Conservation (phyloP, 2,797 vertebrate genomes). For the Anguilla pacifica region DNA sequence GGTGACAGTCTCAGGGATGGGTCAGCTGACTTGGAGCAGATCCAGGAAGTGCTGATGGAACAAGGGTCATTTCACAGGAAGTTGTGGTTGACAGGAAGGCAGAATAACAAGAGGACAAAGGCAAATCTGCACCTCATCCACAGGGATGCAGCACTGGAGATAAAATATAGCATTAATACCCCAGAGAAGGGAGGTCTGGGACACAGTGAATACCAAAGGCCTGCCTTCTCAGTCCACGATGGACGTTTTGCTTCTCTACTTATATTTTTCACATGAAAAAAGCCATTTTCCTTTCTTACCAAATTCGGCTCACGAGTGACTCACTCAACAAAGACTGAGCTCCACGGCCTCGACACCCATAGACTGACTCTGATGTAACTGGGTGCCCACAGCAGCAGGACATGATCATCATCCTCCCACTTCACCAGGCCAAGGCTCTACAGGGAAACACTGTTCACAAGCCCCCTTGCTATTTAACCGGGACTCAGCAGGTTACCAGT, state of each 20-base stretch:
- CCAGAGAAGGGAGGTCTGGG: neutral
- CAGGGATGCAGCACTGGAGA: neutral
- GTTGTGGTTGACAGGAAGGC: constrained; percentile 31
- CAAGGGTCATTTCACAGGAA: constrained; percentile 19
- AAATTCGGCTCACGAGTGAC: neutral
- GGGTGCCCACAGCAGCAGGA: neutral
- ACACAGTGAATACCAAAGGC: neutral
- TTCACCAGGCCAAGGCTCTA: neutral
- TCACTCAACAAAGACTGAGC: neutral
- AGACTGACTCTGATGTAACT: neutral
- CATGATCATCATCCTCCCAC: neutral
- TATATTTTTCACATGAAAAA: neutral
- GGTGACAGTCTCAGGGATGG: constrained; percentile 45
- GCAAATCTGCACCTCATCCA: neutral
- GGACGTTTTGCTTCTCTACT: neutral
- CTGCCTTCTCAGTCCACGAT: neutral
- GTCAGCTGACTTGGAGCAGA: constrained; percentile 53
- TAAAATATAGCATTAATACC: neutral
- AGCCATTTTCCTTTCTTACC: too few relatives aligned
- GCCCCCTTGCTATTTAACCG: neutral
- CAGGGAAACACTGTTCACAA: neutral
- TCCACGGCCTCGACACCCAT: neutral
- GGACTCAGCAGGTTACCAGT: neutral
- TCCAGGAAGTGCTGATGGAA: constrained; percentile 34
- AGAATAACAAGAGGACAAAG: neutral